A percentile compares a stretch with the other conserved stretches of the same genome.
phyloP scores from a whole-genome alignment of 2,113 vertebrate species.

The Centrocercus urophasianus region DNA sequence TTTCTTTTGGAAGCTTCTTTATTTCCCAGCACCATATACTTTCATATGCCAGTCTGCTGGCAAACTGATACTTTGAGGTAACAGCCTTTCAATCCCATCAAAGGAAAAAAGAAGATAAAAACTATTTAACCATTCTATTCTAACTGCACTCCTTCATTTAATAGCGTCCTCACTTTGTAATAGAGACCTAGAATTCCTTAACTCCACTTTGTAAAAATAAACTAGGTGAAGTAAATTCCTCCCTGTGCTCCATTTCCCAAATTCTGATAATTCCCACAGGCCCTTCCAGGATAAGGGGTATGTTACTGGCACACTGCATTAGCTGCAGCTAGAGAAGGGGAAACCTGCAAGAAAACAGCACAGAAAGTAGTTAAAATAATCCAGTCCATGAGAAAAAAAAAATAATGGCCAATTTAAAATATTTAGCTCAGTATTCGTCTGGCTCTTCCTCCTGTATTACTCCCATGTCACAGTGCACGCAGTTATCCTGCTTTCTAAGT shows the following conservation, averaged over 20 bases:
- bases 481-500: background rate
- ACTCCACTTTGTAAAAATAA: background rate
- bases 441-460: background rate
- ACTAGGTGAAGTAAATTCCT: background rate
- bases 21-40: background rate
- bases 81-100: background rate
- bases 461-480: background rate
- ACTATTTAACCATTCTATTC: background rate
- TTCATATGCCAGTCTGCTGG: background rate
- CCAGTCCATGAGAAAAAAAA: background rate
- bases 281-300: background rate
- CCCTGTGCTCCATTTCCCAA: background rate
- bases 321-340: background rate
- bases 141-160: slow-evolving; percentile 2
- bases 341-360: background rate
- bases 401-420: background rate
- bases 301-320: background rate
- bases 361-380: background rate
- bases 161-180: background rate
- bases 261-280: background rate
- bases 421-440: background rate
- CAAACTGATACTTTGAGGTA: background rate
- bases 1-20: background rate
- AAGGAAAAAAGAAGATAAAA: background rate
- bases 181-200: background rate